Percentiles rank a stretch among this genome's conserved stretches.
These are phyloP conservation scores for Drosophila gunungcola DNA, from an alignment of 1,140 invertebrate species.

Conservation along the genomic window DNA sequence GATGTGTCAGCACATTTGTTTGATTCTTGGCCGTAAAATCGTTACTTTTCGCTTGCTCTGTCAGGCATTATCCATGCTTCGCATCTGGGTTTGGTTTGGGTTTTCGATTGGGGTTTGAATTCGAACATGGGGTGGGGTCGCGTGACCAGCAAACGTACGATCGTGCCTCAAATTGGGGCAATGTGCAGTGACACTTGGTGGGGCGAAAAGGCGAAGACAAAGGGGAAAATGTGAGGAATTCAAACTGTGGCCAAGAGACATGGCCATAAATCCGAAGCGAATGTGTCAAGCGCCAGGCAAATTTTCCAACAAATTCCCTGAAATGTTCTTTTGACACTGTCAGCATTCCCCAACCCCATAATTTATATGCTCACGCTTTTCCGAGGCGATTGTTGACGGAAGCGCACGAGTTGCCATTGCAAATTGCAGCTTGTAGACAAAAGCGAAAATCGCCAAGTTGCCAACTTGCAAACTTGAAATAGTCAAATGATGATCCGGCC, in stretches of 20 bases:
- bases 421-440: slow-evolving; percentile 37
- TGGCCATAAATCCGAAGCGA: slow-evolving; percentile 61
- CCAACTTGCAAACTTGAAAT: slow-evolving; percentile 34
- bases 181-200: slow-evolving; percentile 68
- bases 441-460: slow-evolving; percentile 27
- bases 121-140: slow-evolving; percentile 37
- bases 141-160: slow-evolving; percentile 28
- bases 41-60: slow-evolving; percentile 30
- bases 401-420: slow-evolving; percentile 65
- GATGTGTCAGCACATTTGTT: slow-evolving; percentile 42
- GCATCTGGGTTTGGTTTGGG: slow-evolving; percentile 24
- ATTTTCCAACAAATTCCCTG: slow-evolving; percentile 63
- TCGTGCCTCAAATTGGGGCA: slow-evolving; percentile 68
- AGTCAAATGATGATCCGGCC: slow-evolving; percentile 46
- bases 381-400: slow-evolving; percentile 56
- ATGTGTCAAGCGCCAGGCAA: slow-evolving; percentile 66
- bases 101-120: slow-evolving; percentile 22
- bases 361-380: slow-evolving; percentile 47
- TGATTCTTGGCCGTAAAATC: slow-evolving; percentile 29
- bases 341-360: slow-evolving; percentile 26
- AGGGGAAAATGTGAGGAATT: slow-evolving; percentile 32
- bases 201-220: background rate
- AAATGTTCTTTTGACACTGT: slow-evolving; percentile 73
- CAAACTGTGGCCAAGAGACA: slow-evolving; percentile 21
- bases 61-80: slow-evolving; percentile 42